phyloP scores from a whole-genome alignment of 2,113 vertebrate genomes.

The Dendrocopos noguchii region DNA sequence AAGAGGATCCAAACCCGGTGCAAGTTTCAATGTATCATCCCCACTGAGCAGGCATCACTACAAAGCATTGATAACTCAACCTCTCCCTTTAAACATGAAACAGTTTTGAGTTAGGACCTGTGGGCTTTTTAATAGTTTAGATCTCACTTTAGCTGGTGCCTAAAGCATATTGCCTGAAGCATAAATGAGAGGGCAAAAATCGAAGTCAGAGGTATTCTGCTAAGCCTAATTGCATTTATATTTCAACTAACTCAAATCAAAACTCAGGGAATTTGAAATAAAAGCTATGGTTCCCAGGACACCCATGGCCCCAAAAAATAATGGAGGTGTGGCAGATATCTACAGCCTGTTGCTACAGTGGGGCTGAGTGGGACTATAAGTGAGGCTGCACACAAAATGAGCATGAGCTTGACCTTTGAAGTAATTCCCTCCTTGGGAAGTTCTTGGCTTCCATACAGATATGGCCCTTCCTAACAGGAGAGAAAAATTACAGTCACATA shows the following conservation, averaged over 20 bases:
- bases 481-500: fast-evolving
- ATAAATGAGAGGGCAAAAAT: conserved; percentile 37
- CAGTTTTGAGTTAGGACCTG: conserved; percentile 8
- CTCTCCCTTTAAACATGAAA: conserved; percentile 54
- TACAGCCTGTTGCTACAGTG: neutral
- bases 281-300: conserved; percentile 1
- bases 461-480: neutral
- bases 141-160: conserved; percentile 49
- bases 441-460: neutral
- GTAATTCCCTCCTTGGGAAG: neutral
- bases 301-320: neutral
- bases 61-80: neutral
- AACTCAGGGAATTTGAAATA: neutral
- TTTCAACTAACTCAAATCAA: conserved; percentile 37
- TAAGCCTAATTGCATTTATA: conserved; percentile 34
- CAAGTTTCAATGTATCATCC: neutral
- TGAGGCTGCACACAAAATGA: fast-evolving
- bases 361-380: neutral
- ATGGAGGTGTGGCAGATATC: neutral
- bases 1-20: neutral
- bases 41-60: conserved; percentile 20
- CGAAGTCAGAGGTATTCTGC: conserved; percentile 38
- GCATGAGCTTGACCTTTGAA: neutral
- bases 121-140: conserved; percentile 22
- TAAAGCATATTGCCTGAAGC: conserved; percentile 42